A percentile compares a stretch with the other conserved stretches of the same genome.
Conservation (phyloP, 2,888 invertebrate genomes). For the Elysia crispata region DNA sequence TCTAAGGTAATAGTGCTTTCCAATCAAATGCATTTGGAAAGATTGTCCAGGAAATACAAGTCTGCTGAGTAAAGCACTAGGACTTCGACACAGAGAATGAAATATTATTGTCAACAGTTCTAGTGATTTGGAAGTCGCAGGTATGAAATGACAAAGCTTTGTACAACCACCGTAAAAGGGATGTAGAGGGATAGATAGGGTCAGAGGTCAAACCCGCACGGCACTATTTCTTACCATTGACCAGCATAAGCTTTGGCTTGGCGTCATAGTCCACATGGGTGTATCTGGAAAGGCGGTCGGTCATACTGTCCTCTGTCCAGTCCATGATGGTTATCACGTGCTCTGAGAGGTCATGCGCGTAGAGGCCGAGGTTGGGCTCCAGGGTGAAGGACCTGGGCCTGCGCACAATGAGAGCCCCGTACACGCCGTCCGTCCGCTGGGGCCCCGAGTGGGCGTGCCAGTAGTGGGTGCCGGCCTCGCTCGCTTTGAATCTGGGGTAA, state of each 20-base stretch:
- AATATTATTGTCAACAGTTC: too few species aligned
- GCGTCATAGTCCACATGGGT: constrained; percentile 90
- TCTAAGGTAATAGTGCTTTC: too few species aligned
- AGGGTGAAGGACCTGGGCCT: constrained; percentile 82
- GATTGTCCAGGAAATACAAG: too few species aligned
- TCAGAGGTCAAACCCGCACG: neutral
- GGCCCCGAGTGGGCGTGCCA: constrained; percentile 73
- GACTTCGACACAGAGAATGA: too few species aligned
- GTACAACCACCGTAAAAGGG: too few species aligned
- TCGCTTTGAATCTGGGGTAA: constrained; percentile 31
- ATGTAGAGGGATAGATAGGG: too few species aligned
- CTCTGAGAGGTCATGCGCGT: constrained; percentile 92
- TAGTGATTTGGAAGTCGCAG: too few species aligned
- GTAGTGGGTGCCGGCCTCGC: constrained; percentile 67
- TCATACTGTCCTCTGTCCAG: constrained; percentile 86
- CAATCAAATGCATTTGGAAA: too few species aligned
- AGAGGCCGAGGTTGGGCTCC: constrained; percentile 90
- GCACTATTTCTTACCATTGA: constrained; percentile 89
- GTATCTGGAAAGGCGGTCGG: constrained; percentile 88
- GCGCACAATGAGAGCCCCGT: constrained; percentile 67
- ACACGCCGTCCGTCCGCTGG: constrained; percentile 71
- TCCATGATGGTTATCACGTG: constrained; percentile 91
- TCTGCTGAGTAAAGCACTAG: too few species aligned
- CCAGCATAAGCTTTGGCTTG: constrained; percentile 87
- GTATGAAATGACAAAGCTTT: too few species aligned